These are phyloP conservation scores for Piezodorus guildinii DNA, from an alignment of 1,140 invertebrate species.

Conservation along the genomic window DNA sequence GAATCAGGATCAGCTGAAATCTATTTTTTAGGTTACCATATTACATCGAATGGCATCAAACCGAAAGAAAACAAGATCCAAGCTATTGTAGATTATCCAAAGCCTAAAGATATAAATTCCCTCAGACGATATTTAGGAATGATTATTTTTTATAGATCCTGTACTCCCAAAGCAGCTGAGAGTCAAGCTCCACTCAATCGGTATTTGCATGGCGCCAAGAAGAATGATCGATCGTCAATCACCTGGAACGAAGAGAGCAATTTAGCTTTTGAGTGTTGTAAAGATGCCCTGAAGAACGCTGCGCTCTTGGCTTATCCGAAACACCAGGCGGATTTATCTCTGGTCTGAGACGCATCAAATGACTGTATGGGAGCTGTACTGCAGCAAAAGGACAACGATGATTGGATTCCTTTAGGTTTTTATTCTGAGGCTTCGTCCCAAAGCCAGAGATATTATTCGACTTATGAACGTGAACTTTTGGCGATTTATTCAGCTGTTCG, in stretches of 20 bases:
- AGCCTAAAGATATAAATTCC: no score
- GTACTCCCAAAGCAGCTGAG: no score
- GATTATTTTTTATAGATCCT: no score
- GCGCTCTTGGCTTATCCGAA: background rate
- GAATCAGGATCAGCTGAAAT: no score
- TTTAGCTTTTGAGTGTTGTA: background rate
- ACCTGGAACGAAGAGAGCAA: background rate
- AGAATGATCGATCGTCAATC: no score
- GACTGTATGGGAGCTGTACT: background rate
- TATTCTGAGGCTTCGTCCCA: background rate
- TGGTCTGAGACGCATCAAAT: background rate
- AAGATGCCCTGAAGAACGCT: background rate
- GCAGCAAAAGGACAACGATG: background rate
- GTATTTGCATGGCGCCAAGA: no score
- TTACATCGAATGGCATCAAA: no score
- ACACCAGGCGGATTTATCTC: background rate
- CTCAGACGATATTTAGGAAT: no score
- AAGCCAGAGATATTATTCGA: background rate
- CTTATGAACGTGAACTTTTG: constrained; percentile 1
- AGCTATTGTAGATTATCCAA: no score
- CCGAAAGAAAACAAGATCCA: no score
- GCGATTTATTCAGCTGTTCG: background rate
- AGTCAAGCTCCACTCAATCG: no score
- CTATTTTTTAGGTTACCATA: no score
- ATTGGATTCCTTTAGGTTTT: constrained; percentile 6